Base-by-base conservation (phyloP, 2,797 vertebrate genomes). In the Ptychadena robeensis region DNA sequence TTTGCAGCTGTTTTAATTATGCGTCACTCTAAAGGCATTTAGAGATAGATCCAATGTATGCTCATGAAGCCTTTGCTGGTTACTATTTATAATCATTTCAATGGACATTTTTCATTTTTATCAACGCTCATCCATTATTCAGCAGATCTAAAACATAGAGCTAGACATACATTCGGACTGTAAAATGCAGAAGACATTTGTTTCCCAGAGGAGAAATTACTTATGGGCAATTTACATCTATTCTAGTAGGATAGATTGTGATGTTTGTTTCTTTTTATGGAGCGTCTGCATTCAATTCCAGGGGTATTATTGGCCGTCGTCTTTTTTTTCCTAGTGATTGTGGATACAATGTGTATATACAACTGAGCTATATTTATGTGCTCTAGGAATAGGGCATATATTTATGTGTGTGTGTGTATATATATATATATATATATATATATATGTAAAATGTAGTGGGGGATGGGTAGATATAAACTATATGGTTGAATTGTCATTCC, bases 1-100 rank as follows among this genome's bases (percentile, higher is more conserved):
- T 64, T 63, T 28, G 61, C 61, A 64, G 25, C 61, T 64, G 61
- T 10, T 64, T 64, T 64, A 30, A 31, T 64, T 64, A 30, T 30
- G 14, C 3, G 27, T 31, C 61, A 64, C 25, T 64, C 61, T 5
- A 30, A 30, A 64, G 10, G 30, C 12, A 64, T 64, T 14, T 14
- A 30, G 11, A 14, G 25, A 64, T 2, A 53, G 15, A 53, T 53
- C 18, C 44, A 53, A 64, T 64, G 31, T 64, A 30, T 14, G 10
- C 14, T 30, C 61, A 64, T 64, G 28, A 28, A 64, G 25, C 61
- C 15, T 12, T 30, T 64, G 61, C 61, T 64, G 61, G 31, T 64
- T 64, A 31, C 61, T 64, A 28, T 64, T 64, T 64, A 11, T 7
- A 28, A 64, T 30, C 12, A 28, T 30, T 64, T 31, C 14, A 64